A percentile compares a stretch with the other conserved stretches of the same genome.
These are phyloP conservation scores for Peromyscus maniculatus DNA, from an alignment of 2,113 vertebrate species.

Conservation along the genomic window DNA sequence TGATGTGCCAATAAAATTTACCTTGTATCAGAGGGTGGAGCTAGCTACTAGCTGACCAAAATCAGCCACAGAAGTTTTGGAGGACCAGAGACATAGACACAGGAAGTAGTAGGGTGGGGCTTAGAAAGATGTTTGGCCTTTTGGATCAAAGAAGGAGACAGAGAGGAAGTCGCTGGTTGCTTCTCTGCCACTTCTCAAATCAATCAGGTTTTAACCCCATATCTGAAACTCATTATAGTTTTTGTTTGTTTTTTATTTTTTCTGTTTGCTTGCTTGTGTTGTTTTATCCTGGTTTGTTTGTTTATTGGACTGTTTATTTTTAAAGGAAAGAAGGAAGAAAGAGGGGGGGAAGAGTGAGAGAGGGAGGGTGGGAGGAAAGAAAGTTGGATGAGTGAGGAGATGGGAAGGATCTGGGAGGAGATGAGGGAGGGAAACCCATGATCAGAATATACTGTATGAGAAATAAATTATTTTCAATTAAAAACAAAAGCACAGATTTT, in stretches of 20 bases:
- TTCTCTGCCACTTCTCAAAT: not conserved
- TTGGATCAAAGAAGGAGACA: not conserved
- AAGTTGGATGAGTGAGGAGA: not conserved
- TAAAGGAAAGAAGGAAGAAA: not conserved
- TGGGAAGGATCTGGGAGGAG: not conserved
- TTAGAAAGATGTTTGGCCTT: not conserved
- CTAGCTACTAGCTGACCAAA: too few relatives aligned
- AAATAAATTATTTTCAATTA: not conserved
- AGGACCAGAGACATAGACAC: not conserved
- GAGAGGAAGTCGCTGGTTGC: not conserved
- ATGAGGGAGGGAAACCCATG: not conserved
- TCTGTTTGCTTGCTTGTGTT: not conserved
- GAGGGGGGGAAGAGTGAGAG: accelerated
- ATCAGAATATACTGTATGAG: not conserved
- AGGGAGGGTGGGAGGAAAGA: not conserved
- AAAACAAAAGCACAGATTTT: not conserved
- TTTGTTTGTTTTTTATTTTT: not conserved
- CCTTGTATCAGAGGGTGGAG: too few relatives aligned
- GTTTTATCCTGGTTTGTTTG: not conserved
- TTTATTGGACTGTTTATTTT: not conserved
- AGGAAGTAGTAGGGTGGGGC: not conserved
- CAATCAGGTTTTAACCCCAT: not conserved
- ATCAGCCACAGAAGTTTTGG: not conserved
- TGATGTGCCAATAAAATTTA: too few relatives aligned
- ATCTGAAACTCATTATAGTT: not conserved